Base-by-base conservation (phyloP, 2,113 vertebrate species). In the Stigmatopora nigra region DNA sequence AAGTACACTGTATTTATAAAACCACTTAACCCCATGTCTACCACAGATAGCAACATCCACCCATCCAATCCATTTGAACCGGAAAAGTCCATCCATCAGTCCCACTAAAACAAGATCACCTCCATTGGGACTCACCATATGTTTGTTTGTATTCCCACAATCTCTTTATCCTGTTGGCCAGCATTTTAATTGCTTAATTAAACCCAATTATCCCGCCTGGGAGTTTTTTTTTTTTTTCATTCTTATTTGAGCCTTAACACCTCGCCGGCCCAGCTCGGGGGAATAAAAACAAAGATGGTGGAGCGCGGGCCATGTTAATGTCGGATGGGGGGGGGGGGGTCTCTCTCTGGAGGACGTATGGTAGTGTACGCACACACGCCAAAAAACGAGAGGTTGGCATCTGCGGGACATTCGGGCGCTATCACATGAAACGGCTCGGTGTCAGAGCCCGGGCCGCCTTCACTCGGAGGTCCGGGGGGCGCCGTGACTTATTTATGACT, bases 401-500 rank as follows among this genome's bases (percentile, higher is more conserved):
- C 79, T 89, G 75, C 63, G 55, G 84, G 85, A 88, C 83, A 87
- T 81, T 82, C 81, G 71, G 41, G 67, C 66, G 75, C 76, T 65
- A 84, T 74, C 83, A 84, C 79, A 89, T 89, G 77, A 89, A 91
- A 88, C 77, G 68, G 82, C 71, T 79, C 69, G 61, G 79, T 88
- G 83, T 84, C 85, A 87, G 82, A 80, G 81, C 69, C 72, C 57
- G 48, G 48, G 41, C 79, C 82, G 80, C 87, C 87, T 86, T 89
- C 83, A 83, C 85, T 88, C 76, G 82, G 83, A 88, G 82, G 89
- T 89, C 88, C 86, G 81, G 80, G 59, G 53, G 85, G 83, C 82
- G 72, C 81, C 77, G 85, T 90, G 85, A 86, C 84, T 90, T 89
- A 90, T 90, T 92, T 74, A 90, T 88, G 89, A 88, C 82, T 85